These are phyloP conservation scores for Nomia melanderi DNA, from an alignment of 1,140 invertebrate genomes.

Conservation along the genomic window DNA sequence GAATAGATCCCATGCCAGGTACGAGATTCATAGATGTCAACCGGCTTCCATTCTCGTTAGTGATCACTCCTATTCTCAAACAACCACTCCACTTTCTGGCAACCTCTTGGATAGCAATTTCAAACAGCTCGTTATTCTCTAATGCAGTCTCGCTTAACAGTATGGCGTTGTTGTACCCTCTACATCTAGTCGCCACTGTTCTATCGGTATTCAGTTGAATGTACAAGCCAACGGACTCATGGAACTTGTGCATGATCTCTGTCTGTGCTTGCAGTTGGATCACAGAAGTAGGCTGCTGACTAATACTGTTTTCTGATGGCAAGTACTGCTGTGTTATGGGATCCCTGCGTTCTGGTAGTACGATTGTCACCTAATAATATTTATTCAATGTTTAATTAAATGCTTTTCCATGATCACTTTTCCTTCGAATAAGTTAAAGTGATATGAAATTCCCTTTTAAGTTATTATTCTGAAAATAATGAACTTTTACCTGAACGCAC, in stretches of 20 bases:
- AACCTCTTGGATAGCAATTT: conserved; percentile 86
- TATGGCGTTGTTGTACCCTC: conserved; percentile 86
- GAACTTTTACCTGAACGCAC: conserved; percentile 93
- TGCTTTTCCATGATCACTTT: not conserved
- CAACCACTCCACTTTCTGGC: conserved; percentile 87
- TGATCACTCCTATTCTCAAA: conserved; percentile 86
- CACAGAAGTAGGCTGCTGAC: conserved; percentile 79
- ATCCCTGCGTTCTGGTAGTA: conserved; percentile 77
- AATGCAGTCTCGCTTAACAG: conserved; percentile 88
- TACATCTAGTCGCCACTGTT: conserved; percentile 84
- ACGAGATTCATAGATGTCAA: conserved; percentile 86
- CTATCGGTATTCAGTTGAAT: conserved; percentile 86
- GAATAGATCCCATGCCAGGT: conserved; percentile 82
- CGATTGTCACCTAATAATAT: conserved; percentile 76
- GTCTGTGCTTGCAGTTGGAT: conserved; percentile 75
- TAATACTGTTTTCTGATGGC: conserved; percentile 78
- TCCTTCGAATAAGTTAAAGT: no score
- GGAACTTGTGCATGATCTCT: conserved; percentile 80
- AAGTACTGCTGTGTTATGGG: conserved; percentile 77
- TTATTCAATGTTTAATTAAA: not conserved
- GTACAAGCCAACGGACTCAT: conserved; percentile 89
- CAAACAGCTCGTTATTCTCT: conserved; percentile 87
- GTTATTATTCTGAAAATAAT: not conserved
- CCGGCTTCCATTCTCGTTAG: conserved; percentile 75
- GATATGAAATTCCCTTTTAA: no score